These are phyloP conservation scores for Agrochola macilenta DNA, from an alignment of 2,888 invertebrate species.

Conservation along the genomic window DNA sequence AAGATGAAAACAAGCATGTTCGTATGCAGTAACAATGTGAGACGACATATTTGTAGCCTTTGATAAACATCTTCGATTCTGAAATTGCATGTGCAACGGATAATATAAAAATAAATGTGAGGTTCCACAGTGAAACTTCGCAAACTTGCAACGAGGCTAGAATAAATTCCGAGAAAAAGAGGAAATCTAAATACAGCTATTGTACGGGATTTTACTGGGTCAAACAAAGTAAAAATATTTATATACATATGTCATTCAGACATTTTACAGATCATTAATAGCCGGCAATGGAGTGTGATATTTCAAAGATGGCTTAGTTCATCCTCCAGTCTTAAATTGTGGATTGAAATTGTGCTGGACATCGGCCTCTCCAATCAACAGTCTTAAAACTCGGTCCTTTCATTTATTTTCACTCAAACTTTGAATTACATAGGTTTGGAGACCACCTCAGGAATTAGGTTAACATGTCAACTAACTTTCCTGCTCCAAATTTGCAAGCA, in stretches of 20 bases:
- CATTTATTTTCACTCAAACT: background rate
- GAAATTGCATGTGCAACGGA: conserved; percentile 47
- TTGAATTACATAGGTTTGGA: background rate
- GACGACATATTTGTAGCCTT: conserved; percentile 33
- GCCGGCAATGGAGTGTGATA: background rate
- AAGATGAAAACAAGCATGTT: conserved; percentile 6
- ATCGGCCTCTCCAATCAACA: background rate
- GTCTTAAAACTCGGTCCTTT: background rate
- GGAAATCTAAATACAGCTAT: conserved; percentile 54
- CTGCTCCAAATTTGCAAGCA: background rate
- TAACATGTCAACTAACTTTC: background rate
- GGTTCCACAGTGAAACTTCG: conserved; percentile 38
- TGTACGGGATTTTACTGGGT: conserved; percentile 22
- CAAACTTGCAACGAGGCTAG: conserved; percentile 31
- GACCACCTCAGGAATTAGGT: too few species aligned
- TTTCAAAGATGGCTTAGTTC: background rate
- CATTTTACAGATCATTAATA: background rate
- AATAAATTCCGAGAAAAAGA: conserved; percentile 45
- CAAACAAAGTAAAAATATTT: background rate
- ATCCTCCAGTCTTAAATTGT: background rate
- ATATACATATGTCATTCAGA: background rate
- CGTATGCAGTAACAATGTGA: conserved; percentile 34
- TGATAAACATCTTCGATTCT: conserved; percentile 48
- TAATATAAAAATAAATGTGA: conserved; percentile 51
- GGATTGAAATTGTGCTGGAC: background rate